Evolutionary conservation across 1,140 invertebrate species (phyloP).

Genomic region (Solenopsis fugax): DNA sequence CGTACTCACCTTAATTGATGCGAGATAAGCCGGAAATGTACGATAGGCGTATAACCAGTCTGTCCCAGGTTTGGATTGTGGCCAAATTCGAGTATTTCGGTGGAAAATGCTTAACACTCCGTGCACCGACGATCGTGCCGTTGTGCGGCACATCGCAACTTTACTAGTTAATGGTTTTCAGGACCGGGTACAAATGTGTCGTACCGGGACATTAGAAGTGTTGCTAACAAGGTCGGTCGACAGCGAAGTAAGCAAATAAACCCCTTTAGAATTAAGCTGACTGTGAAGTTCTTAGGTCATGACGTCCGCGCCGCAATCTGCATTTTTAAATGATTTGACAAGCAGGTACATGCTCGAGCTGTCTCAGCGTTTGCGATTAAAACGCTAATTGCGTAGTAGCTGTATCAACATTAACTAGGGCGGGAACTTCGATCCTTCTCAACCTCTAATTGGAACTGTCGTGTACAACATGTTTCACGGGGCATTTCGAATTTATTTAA

Average conservation of each 20-base stretch:
- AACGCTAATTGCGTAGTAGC: slow-evolving; percentile 41
- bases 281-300: slow-evolving; percentile 62
- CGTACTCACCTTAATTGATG: slow-evolving; percentile 33
- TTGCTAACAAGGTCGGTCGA: slow-evolving; percentile 55
- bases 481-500: background rate
- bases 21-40: slow-evolving; percentile 25
- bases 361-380: slow-evolving; percentile 63
- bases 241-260: slow-evolving; percentile 50
- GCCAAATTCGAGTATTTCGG: slow-evolving; percentile 48
- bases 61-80: slow-evolving; percentile 30
- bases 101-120: slow-evolving; percentile 17
- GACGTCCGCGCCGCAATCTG: slow-evolving; percentile 55
- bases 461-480: background rate
- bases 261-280: slow-evolving; percentile 74
- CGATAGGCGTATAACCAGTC: slow-evolving; percentile 15
- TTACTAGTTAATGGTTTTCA: slow-evolving; percentile 43
- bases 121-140: background rate
- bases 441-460: slow-evolving; percentile 29
- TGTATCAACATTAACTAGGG: slow-evolving; percentile 55
- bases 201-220: slow-evolving; percentile 23
- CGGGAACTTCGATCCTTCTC: slow-evolving; percentile 25
- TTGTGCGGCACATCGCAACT: slow-evolving; percentile 19
- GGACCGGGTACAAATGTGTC: slow-evolving; percentile 12
- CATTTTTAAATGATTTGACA: slow-evolving; percentile 72
- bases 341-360: slow-evolving; percentile 47